A percentile compares a stretch with the other conserved stretches of the same genome.
Conservation (phyloP, 2,797 vertebrate genomes). For the Ctenochaetus hawaiiensis region DNA sequence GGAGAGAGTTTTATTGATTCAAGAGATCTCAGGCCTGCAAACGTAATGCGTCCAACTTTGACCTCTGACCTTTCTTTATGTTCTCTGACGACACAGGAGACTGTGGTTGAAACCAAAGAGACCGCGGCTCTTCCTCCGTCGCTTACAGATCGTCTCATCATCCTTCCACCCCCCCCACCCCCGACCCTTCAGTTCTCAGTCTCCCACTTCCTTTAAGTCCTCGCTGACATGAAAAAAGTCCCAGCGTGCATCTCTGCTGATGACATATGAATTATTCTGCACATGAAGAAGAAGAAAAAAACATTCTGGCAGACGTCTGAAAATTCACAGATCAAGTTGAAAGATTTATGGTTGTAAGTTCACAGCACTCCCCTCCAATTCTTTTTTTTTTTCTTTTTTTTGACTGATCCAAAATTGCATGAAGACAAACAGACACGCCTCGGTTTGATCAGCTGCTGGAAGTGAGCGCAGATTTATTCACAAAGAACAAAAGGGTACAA, state of each 20-base stretch:
- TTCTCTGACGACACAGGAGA: slow-evolving; percentile 66
- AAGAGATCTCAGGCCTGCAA: slow-evolving; percentile 52
- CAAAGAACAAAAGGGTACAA: slow-evolving; percentile 7
- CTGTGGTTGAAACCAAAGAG: slow-evolving; percentile 34
- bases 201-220: slow-evolving; percentile 6
- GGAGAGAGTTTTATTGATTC: slow-evolving; percentile 67
- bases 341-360: slow-evolving; percentile 31
- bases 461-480: slow-evolving; percentile 3
- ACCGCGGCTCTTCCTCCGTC: slow-evolving; percentile 9
- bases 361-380: not conserved
- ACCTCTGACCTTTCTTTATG: slow-evolving; percentile 60
- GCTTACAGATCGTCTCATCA: slow-evolving; percentile 19
- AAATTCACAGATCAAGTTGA: slow-evolving; percentile 15
- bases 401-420: not conserved
- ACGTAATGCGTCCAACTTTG: slow-evolving; percentile 64
- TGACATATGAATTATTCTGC: slow-evolving; percentile 14
- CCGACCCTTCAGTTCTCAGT: slow-evolving; percentile 24
- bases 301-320: slow-evolving; percentile 17
- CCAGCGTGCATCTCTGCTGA: not conserved
- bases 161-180: slow-evolving; percentile 44
- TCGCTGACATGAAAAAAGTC: slow-evolving; percentile 8
- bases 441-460: not conserved
- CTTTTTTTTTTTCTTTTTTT: slow-evolving; percentile 4
- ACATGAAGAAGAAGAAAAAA: not conserved
- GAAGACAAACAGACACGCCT: not conserved